Percentiles rank a stretch among this genome's conserved stretches.
These are phyloP conservation scores for Fistularia tabacaria DNA, from an alignment of 2,797 vertebrate genomes.

Conservation along the genomic window DNA sequence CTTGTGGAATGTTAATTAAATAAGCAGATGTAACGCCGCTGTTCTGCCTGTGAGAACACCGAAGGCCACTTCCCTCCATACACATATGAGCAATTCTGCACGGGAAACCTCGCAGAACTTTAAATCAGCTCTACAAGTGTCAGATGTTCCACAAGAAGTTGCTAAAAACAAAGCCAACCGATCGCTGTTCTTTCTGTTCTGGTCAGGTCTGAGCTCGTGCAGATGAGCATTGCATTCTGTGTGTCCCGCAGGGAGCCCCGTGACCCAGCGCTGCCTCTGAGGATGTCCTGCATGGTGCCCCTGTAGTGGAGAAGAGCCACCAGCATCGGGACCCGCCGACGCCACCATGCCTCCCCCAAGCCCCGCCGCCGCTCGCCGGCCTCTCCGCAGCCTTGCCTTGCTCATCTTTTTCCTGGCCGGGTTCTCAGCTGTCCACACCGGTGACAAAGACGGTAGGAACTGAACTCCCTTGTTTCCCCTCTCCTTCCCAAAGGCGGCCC, in stretches of 20 bases:
- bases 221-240: neutral
- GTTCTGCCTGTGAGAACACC: too few species aligned
- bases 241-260: conserved; percentile 27
- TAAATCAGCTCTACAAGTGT: too few species aligned
- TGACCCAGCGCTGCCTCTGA: conserved; percentile 12
- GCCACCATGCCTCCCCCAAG: conserved; percentile 38
- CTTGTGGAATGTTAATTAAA: too few species aligned
- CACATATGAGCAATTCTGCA: too few species aligned
- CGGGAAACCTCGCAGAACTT: too few species aligned
- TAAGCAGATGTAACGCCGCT: too few species aligned
- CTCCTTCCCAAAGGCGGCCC: neutral
- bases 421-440: conserved; percentile 16
- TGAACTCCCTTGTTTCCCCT: neutral
- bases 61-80: too few species aligned
- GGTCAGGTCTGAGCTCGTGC: too few species aligned
- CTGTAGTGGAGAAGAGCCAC: conserved; percentile 34
- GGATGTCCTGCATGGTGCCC: conserved; percentile 32
- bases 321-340: conserved; percentile 12
- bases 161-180: too few species aligned
- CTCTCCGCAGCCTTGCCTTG: conserved; percentile 20
- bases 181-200: too few species aligned
- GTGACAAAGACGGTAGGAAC: conserved; percentile 56
- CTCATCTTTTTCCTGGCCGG: conserved; percentile 49
- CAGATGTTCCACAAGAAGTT: too few species aligned
- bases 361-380: conserved; percentile 11